Conservation (phyloP, 1,140 invertebrate species). For the Penaeus chinensis region DNA sequence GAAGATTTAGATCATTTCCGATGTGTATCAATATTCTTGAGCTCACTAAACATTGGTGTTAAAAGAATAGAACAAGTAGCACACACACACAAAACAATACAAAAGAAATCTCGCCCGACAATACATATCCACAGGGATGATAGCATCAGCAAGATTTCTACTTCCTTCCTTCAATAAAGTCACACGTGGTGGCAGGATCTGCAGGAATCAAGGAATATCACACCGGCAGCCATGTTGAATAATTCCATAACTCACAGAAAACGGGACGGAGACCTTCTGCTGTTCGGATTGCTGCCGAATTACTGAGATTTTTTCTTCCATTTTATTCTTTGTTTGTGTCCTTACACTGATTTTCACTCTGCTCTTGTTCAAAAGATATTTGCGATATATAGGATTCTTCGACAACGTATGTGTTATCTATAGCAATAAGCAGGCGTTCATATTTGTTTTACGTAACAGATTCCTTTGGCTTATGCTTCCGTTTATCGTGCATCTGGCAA, state of each 20-base stretch:
- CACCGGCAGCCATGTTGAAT: constrained; percentile 18
- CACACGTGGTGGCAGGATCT: constrained; percentile 25
- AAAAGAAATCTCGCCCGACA: not conserved
- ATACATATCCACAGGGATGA: constrained; percentile 23
- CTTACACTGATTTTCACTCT: not conserved
- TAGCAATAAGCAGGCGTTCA: no score
- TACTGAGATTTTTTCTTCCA: not conserved
- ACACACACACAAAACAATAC: no score
- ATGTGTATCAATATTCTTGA: no score
- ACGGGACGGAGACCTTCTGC: constrained; percentile 23
- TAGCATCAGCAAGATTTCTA: constrained; percentile 30
- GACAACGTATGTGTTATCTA: no score
- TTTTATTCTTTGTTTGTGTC: not conserved
- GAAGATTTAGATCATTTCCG: no score
- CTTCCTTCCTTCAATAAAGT: constrained; percentile 34
- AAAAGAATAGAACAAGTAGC: no score
- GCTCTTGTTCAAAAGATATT: no score
- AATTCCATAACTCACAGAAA: constrained; percentile 41
- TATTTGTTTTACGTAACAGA: no score
- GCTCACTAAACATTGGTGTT: no score
- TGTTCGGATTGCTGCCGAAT: constrained; percentile 31
- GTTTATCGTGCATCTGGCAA: not conserved
- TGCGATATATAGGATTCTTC: no score
- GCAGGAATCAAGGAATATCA: not conserved
- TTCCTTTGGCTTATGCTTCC: not conserved